These are phyloP conservation scores for Melinaea marsaeus DNA, from an alignment of 2,888 invertebrate genomes.

Conservation along the genomic window DNA sequence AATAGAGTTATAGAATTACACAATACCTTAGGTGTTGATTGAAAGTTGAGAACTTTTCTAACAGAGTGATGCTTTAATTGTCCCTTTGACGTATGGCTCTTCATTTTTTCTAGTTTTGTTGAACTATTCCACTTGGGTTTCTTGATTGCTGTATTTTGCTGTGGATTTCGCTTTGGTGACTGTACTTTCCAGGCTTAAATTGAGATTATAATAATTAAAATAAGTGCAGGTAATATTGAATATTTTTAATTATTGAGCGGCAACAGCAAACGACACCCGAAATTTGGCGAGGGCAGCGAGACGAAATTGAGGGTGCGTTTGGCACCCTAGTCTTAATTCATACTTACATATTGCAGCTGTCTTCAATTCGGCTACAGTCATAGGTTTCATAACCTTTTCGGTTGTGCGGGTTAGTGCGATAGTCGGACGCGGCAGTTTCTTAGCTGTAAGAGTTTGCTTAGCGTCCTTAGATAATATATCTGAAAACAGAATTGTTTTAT, in stretches of 20 bases:
- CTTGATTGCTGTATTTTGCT: slow-evolving; percentile 40
- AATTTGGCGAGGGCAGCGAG: too few relatives aligned
- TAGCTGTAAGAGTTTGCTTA: slow-evolving; percentile 45
- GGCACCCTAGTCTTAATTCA: background rate
- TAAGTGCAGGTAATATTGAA: background rate
- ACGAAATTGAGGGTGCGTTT: too few relatives aligned
- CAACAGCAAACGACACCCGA: too few relatives aligned
- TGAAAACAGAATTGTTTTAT: slow-evolving; percentile 32
- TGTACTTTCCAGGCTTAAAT: slow-evolving; percentile 49
- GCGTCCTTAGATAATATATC: slow-evolving; percentile 53
- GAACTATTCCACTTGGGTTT: slow-evolving; percentile 67
- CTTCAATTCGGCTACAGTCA: slow-evolving; percentile 60
- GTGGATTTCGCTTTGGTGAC: slow-evolving; percentile 38
- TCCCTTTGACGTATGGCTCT: slow-evolving; percentile 52
- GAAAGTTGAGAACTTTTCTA: slow-evolving; percentile 64
- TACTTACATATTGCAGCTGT: slow-evolving; percentile 46
- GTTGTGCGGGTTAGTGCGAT: slow-evolving; percentile 43
- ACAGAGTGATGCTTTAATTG: slow-evolving; percentile 52
- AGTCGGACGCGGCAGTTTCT: slow-evolving; percentile 48
- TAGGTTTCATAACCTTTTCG: slow-evolving; percentile 50
- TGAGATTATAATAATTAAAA: background rate
- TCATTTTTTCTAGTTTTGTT: slow-evolving; percentile 54
- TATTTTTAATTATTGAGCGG: too few relatives aligned
- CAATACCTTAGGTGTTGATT: slow-evolving; percentile 47
- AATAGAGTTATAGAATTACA: slow-evolving; percentile 11